Conservation (phyloP, 2,797 vertebrate genomes). For the Parauchenoglanis punctatus region DNA sequence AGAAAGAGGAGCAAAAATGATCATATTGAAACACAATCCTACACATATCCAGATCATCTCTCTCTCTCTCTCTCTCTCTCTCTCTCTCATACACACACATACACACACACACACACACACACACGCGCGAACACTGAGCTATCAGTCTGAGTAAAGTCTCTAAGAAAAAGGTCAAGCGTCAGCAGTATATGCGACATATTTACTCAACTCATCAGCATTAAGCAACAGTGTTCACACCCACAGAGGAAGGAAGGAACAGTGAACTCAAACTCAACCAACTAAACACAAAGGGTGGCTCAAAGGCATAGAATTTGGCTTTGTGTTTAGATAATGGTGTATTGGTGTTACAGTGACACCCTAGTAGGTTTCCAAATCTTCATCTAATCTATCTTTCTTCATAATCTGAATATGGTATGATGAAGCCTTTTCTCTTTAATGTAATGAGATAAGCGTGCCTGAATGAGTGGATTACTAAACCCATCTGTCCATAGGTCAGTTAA, state of each 20-base stretch:
- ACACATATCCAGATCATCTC: background rate
- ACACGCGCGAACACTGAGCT: background rate
- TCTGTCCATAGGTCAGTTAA: background rate
- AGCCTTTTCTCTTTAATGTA: conserved; percentile 60
- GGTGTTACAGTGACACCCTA: background rate
- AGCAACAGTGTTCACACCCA: conserved; percentile 1
- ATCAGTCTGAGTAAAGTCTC: background rate
- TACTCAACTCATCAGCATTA: background rate
- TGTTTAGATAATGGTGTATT: background rate
- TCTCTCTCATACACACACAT: background rate
- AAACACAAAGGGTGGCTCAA: background rate
- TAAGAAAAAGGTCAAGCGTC: background rate
- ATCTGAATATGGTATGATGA: conserved; percentile 32
- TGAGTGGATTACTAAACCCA: conserved; percentile 65
- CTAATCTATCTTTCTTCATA: conserved; percentile 2
- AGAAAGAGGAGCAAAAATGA: background rate
- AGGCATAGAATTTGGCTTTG: background rate
- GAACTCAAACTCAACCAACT: background rate
- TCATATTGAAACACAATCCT: conserved; percentile 3
- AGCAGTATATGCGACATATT: background rate
- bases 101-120: too few relatives aligned
- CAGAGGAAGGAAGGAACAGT: background rate
- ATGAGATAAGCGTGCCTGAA: conserved; percentile 59
- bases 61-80: background rate
- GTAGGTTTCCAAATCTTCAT: background rate